Base-by-base conservation (phyloP, 2,113 vertebrate species). In the Microcebus tavaratra region DNA sequence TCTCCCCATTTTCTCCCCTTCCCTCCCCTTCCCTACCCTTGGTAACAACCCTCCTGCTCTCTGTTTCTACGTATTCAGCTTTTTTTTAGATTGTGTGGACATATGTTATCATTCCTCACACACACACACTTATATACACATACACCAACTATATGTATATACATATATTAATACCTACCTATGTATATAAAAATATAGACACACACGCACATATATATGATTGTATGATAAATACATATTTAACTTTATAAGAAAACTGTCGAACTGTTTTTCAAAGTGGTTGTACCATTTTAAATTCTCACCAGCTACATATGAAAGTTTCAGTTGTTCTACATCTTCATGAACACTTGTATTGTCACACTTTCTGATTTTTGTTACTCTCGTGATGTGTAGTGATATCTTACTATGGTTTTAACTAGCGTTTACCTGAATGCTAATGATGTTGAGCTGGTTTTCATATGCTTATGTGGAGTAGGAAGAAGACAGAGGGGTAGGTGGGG, bases 41-140 rank as follows among this genome's bases (percentile, higher is more conserved):
- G 39, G 13, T 61, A 86, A 36, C 27, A 25, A 80, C 18, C 57
- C 11, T 55, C 23, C 17, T 29, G n/a, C 17, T 61, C 10, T 70
- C 36, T 63, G 55, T 57, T 57, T 57, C 55, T 57, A 27, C 14
- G 23, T 55, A 36, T 63, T 72, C 20, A 23, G 42, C 21, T 53
- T 79, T 36, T 36, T 75, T 45, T 75, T 4, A 76, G 72, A 80
- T 65, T 48, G 14, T 42, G 6, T 61, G 12, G 18, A 65, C 48
- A 93, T 45, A 72, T 48, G 48, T 94, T 86, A 91, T 59, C 29
- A 91, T 92, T 90, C 83, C 88, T 90, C 18, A 42, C n/a, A n/a
- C n/a, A n/a, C n/a, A n/a, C n/a, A n/a, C n/a, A n/a, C n/a, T n/a
- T n/a, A n/a, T n/a, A n/a, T n/a, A n/a, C n/a, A n/a, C n/a, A n/a